These are phyloP conservation scores for Callocephalon fimbriatum DNA, from an alignment of 2,113 vertebrate genomes.

Conservation along the genomic window DNA sequence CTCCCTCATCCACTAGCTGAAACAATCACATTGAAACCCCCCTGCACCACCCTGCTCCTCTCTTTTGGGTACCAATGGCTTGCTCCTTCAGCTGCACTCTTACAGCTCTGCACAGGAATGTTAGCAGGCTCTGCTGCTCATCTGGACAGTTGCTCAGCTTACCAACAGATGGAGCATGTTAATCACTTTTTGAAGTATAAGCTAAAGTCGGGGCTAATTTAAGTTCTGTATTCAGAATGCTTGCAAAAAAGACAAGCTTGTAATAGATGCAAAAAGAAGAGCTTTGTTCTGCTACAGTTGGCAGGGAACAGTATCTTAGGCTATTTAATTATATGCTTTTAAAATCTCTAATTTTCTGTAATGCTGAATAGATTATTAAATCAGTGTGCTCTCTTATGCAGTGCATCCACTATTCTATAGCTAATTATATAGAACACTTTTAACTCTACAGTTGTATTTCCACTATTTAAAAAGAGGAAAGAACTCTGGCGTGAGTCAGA, in stretches of 20 bases:
- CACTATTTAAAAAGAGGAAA: neutral
- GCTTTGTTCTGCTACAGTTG: neutral
- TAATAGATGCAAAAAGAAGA: neutral
- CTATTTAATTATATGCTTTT: neutral
- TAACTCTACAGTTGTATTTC: neutral
- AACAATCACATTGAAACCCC: accelerated
- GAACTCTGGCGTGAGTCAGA: neutral
- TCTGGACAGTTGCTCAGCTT: neutral
- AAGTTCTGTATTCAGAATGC: neutral
- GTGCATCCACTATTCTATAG: neutral
- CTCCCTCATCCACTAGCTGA: neutral
- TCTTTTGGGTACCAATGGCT: too few species aligned
- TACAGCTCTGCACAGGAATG: neutral
- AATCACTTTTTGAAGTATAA: neutral
- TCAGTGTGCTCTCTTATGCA: neutral
- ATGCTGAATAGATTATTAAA: neutral
- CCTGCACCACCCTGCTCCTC: neutral
- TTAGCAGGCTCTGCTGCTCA: neutral
- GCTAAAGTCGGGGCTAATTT: neutral
- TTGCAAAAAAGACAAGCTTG: neutral
- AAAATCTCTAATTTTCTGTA: neutral
- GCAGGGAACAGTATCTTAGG: neutral
- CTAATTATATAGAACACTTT: neutral
- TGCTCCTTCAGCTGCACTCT: accelerated
- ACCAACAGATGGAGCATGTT: constrained; percentile 58